A percentile compares a stretch with the other conserved stretches of the same genome.
phyloP scores from a whole-genome alignment of 2,797 vertebrate species.

The Rhinogobio ventralis region DNA sequence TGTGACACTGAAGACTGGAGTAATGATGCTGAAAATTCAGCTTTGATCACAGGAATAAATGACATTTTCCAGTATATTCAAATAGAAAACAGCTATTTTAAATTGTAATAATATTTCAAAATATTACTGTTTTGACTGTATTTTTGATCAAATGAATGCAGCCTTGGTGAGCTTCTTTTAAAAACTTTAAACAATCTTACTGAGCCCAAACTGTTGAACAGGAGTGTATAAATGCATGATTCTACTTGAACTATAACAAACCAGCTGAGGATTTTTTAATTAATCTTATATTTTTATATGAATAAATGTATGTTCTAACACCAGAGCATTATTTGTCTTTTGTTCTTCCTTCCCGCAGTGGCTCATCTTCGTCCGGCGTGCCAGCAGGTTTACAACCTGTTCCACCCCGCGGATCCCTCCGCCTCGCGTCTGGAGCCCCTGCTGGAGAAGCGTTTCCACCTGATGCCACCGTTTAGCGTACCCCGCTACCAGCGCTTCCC shows the following conservation, averaged over 20 bases:
- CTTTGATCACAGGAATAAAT: background rate
- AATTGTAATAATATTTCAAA: background rate
- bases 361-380: constrained; percentile 93
- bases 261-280: background rate
- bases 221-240: background rate
- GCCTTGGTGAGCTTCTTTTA: background rate
- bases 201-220: background rate
- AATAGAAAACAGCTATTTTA: background rate
- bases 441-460: constrained; percentile 91
- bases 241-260: background rate
- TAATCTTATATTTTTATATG: background rate
- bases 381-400: constrained; percentile 97
- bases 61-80: no score
- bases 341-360: constrained; percentile 71
- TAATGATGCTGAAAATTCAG: background rate
- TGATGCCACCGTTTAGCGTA: constrained; percentile 89
- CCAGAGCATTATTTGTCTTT: background rate
- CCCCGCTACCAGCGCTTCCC: constrained; percentile 97
- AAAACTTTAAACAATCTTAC: background rate
- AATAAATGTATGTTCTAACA: background rate
- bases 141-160: background rate
- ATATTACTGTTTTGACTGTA: background rate
- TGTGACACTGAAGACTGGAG: no score
- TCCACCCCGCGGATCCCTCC: constrained; percentile 95
- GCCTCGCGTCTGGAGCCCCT: constrained; percentile 96